Conservation (phyloP, 2,888 invertebrate genomes). For the Epirrita christyi region DNA sequence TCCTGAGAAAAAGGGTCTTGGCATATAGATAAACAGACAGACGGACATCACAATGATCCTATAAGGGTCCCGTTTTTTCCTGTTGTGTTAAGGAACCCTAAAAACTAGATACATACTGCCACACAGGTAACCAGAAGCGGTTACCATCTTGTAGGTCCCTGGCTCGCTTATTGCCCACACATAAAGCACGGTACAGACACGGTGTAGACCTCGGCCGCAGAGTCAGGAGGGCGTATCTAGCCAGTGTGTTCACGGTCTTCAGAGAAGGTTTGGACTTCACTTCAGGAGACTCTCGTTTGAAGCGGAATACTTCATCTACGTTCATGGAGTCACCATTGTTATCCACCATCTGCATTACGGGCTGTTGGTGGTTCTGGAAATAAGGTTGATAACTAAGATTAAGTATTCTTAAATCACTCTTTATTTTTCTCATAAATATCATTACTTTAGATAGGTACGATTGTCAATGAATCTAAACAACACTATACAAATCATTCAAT, state of each 20-base stretch:
- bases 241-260: constrained; percentile 77
- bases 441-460: too few species aligned
- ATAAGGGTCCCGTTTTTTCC: too few species aligned
- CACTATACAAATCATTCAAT: too few species aligned
- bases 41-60: too few species aligned
- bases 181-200: constrained; percentile 87
- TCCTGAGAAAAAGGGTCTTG: too few species aligned
- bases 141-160: constrained; percentile 81
- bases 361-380: constrained; percentile 65
- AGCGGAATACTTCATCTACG: constrained; percentile 75
- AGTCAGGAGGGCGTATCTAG: constrained; percentile 82
- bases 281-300: constrained; percentile 57
- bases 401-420: too few species aligned
- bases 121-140: constrained; percentile 89
- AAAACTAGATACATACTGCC: constrained; percentile 85
- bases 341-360: constrained; percentile 78
- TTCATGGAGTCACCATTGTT: constrained; percentile 62
- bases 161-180: constrained; percentile 88
- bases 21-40: too few species aligned
- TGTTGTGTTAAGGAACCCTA: too few species aligned
- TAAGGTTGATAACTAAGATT: too few species aligned
- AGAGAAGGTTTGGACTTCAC: constrained; percentile 12
- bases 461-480: too few species aligned
- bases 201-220: constrained; percentile 80
- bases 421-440: too few species aligned